A percentile compares a stretch with the other conserved stretches of the same genome.
phyloP scores from a whole-genome alignment of 2,888 invertebrate species.

The Harpagoxenus sublaevis region DNA sequence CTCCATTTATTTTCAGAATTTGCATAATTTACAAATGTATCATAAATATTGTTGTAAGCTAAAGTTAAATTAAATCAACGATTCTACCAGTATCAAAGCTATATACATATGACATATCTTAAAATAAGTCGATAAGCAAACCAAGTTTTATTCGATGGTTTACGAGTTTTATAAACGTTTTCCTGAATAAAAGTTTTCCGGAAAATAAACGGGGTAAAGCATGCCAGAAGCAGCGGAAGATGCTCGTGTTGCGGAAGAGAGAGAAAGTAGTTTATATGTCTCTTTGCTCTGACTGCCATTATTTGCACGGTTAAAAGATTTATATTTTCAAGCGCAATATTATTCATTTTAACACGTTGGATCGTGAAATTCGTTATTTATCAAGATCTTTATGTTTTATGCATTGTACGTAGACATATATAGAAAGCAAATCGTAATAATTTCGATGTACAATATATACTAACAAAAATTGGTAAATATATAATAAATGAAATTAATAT shows the following conservation, averaged over 20 bases:
- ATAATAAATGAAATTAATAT: background rate
- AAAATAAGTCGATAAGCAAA: background rate
- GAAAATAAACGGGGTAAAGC: constrained; percentile 22
- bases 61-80: background rate
- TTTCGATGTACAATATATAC: background rate
- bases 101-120: background rate
- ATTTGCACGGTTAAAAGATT: background rate
- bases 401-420: background rate
- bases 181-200: constrained; percentile 19
- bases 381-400: background rate
- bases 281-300: constrained; percentile 19
- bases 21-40: background rate
- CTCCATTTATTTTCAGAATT: background rate
- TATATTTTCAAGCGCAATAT: constrained; percentile 11
- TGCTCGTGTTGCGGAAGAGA: background rate
- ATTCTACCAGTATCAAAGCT: background rate
- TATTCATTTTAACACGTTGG: background rate
- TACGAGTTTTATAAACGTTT: constrained; percentile 3
- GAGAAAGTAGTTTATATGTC: constrained; percentile 19
- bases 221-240: constrained; percentile 21
- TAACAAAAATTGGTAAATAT: background rate
- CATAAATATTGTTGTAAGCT: background rate
- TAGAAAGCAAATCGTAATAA: background rate
- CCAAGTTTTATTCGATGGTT: background rate
- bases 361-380: background rate